These are phyloP conservation scores for Julus scanicus DNA, from an alignment of 2,888 invertebrate species.

Conservation along the genomic window DNA sequence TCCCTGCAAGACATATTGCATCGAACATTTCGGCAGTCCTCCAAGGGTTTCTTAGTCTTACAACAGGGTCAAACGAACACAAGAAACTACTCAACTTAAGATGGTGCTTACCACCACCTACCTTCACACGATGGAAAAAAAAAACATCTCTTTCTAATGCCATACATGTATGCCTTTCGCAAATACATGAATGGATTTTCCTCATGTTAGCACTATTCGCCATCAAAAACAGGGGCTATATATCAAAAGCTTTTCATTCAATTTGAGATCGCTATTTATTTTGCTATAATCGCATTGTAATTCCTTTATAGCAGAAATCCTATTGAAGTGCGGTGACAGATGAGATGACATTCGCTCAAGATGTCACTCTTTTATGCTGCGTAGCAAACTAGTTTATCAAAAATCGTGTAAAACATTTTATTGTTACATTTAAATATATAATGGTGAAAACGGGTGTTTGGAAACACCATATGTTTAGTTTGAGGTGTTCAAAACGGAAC, in stretches of 20 bases:
- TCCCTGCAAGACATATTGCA: neutral
- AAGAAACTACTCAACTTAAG: conserved; percentile 29
- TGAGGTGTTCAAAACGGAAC: too few species aligned
- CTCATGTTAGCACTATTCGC: neutral
- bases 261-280: conserved; percentile 11
- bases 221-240: neutral
- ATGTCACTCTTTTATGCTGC: neutral
- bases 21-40: conserved; percentile 16
- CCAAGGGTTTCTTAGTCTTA: conserved; percentile 5
- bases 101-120: neutral
- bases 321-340: neutral
- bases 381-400: neutral
- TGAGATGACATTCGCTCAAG: neutral
- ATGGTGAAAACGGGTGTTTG: too few species aligned
- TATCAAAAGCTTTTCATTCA: conserved; percentile 4
- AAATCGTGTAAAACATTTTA: neutral
- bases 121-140: neutral
- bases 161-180: neutral
- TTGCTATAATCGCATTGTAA: conserved; percentile 29
- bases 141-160: neutral
- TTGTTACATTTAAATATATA: neutral
- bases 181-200: neutral
- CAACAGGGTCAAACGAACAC: conserved; percentile 27
- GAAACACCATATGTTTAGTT: too few species aligned
- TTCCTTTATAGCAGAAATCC: neutral